Evolutionary conservation across 2,797 vertebrate genomes (phyloP).

Genomic region (Peromyscus aztecus): DNA sequence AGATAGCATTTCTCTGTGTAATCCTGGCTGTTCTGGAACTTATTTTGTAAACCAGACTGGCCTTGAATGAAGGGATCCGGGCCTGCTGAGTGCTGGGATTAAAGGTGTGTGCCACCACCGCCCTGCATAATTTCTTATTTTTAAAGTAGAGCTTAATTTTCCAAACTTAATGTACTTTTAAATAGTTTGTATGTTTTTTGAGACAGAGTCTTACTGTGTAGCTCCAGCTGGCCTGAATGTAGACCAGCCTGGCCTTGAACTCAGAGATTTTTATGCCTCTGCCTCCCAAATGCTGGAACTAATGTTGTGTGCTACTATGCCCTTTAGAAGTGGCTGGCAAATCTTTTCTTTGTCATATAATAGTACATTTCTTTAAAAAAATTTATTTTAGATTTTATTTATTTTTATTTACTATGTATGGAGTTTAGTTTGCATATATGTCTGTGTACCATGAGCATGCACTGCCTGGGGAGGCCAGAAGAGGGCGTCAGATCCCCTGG

Average conservation of each 20-base stretch:
- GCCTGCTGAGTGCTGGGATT: not conserved
- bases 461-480: not conserved
- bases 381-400: not conserved
- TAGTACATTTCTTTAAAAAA: not conserved
- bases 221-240: not conserved
- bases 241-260: not conserved
- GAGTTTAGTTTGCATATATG: not conserved
- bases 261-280: not conserved
- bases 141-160: not conserved
- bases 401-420: not conserved
- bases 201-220: not conserved
- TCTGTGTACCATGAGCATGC: not conserved
- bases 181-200: constrained; percentile 26
- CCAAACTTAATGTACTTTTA: not conserved
- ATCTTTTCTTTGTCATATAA: not conserved
- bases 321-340: not conserved
- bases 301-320: not conserved
- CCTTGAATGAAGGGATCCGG: not conserved
- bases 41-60: not conserved
- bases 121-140: not conserved
- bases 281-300: not conserved
- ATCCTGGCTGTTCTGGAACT: not conserved
- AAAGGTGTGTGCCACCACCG: not conserved
- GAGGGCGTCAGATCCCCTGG: not conserved
- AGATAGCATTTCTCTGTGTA: not conserved